A percentile compares a stretch with the other conserved stretches of the same genome.
Conservation (phyloP, 1,140 invertebrate genomes). For the Periplaneta americana region DNA sequence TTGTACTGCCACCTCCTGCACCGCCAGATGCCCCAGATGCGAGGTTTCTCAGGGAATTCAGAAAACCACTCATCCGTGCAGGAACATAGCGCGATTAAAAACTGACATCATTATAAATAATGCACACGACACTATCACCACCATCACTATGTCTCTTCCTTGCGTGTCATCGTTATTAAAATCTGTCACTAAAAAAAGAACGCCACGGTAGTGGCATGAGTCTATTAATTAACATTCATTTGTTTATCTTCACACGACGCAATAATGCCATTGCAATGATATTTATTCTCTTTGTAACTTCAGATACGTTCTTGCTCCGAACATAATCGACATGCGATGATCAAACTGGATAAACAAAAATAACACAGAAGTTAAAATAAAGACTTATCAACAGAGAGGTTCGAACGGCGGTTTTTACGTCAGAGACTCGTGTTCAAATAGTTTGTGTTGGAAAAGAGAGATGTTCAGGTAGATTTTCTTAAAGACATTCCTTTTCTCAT, state of each 20-base stretch:
- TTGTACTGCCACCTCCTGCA: background rate
- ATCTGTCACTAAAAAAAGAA: background rate
- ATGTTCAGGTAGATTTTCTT: too few relatives aligned
- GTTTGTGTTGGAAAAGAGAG: too few relatives aligned
- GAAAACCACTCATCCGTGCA: conserved; percentile 12
- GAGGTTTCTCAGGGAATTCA: conserved; percentile 13
- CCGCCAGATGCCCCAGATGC: conserved; percentile 1
- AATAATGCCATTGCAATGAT: too few relatives aligned
- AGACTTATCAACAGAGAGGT: too few relatives aligned
- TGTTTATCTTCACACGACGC: background rate
- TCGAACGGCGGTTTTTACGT: too few relatives aligned
- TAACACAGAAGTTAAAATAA: too few relatives aligned
- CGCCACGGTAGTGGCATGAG: background rate
- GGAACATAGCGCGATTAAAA: background rate
- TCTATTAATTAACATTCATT: background rate
- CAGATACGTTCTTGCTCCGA: too few relatives aligned
- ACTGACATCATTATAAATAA: background rate
- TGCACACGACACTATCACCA: background rate
- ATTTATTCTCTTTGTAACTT: background rate
- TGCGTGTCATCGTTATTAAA: background rate
- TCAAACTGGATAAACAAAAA: too few relatives aligned
- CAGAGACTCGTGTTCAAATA: too few relatives aligned
- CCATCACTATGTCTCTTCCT: background rate
- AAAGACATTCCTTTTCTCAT: too few relatives aligned
- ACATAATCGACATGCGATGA: too few relatives aligned